These are phyloP conservation scores for Eulacestoma nigropectus DNA, from an alignment of 2,113 vertebrate species.

Conservation along the genomic window DNA sequence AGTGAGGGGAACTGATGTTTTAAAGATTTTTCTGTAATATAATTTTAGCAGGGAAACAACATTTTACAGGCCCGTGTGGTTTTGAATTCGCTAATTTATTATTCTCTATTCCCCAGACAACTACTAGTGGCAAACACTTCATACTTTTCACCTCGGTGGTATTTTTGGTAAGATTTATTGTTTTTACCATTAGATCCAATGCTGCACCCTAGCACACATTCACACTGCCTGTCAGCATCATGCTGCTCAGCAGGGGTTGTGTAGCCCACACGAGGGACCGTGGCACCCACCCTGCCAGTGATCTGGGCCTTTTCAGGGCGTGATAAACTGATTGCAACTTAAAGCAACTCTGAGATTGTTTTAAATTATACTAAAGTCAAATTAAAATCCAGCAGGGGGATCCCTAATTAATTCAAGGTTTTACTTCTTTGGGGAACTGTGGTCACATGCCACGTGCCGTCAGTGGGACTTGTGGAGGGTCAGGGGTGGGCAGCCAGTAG, in stretches of 20 bases:
- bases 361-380: neutral
- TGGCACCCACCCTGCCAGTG: fast-evolving
- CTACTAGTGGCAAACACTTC: neutral
- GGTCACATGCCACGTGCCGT: neutral
- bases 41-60: slow-evolving; percentile 10
- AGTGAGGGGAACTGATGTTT: neutral
- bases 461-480: too few relatives aligned
- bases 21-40: neutral
- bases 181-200: neutral
- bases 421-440: neutral
- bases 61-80: neutral
- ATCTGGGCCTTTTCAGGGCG: neutral
- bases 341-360: neutral
- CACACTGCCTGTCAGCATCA: neutral
- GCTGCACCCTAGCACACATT: fast-evolving
- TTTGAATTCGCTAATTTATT: slow-evolving; percentile 21
- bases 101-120: neutral
- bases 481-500: neutral
- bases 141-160: neutral
- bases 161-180: slow-evolving; percentile 17
- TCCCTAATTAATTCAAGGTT: neutral
- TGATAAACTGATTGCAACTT: neutral
- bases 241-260: neutral
- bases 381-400: neutral
- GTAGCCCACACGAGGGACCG: neutral